phyloP scores from a whole-genome alignment of 2,888 invertebrate species.

The Meiosimyza platycephala region DNA sequence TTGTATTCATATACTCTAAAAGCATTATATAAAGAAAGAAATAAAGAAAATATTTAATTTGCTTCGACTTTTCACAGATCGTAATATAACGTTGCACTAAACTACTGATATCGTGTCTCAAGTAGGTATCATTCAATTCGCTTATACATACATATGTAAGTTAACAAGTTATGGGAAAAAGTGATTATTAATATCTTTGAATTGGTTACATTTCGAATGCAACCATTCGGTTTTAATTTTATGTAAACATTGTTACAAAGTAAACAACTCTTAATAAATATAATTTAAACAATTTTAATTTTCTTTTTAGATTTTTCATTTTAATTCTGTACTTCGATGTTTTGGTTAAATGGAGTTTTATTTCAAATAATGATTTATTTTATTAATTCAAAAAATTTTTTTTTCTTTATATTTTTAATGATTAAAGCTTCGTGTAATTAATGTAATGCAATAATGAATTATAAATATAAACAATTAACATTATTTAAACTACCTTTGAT shows the following conservation, averaged over 20 bases:
- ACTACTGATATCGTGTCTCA: no score
- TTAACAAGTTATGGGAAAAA: not conserved
- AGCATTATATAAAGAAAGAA: no score
- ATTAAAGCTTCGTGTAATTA: conserved; percentile 27
- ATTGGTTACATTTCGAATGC: conserved; percentile 35
- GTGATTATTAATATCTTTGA: conserved; percentile 22
- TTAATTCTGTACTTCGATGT: conserved; percentile 6
- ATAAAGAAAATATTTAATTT: no score
- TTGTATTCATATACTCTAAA: no score
- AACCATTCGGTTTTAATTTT: conserved; percentile 17
- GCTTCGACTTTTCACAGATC: no score
- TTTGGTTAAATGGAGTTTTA: conserved; percentile 14
- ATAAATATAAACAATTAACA: not conserved
- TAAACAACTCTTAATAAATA: conserved; percentile 15
- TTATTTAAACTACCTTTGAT: conserved; percentile 5
- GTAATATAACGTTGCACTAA: no score
- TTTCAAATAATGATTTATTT: conserved; percentile 17
- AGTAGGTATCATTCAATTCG: no score
- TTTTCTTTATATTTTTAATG: conserved; percentile 13
- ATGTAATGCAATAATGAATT: conserved; percentile 21
- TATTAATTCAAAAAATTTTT: conserved; percentile 14
- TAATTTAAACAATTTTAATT: conserved; percentile 20
- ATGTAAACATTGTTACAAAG: conserved; percentile 11
- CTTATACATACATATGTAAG: no score
- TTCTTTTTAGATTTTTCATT: conserved; percentile 1